Conservation (phyloP, 2,888 invertebrate species). For the Orchesellides sinensis region DNA sequence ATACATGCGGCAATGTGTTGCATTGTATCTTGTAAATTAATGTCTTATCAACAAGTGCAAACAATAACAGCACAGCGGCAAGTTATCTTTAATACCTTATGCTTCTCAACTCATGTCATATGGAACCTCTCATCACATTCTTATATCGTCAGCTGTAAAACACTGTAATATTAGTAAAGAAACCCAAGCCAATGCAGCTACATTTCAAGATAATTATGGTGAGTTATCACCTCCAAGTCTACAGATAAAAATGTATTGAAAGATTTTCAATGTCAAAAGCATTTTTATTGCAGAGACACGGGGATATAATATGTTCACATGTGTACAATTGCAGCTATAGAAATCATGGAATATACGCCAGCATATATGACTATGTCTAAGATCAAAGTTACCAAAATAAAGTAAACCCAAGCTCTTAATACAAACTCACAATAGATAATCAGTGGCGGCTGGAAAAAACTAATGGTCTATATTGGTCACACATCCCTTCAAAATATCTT, state of each 20-base stretch:
- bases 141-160: too few relatives aligned
- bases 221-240: constrained; percentile 9
- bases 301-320: too few relatives aligned
- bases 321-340: too few relatives aligned
- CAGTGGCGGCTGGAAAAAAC: constrained; percentile 11
- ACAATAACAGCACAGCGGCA: background rate
- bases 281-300: background rate
- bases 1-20: too few relatives aligned
- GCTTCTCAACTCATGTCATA: too few relatives aligned
- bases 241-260: background rate
- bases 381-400: too few relatives aligned
- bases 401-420: background rate
- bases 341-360: too few relatives aligned
- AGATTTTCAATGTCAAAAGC: constrained; percentile 11
- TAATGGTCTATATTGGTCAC: constrained; percentile 56
- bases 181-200: too few relatives aligned
- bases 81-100: background rate
- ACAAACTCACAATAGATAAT: background rate
- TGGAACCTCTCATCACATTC: too few relatives aligned
- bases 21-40: too few relatives aligned
- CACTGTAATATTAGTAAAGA: too few relatives aligned
- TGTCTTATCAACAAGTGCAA: background rate
- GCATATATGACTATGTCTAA: too few relatives aligned
- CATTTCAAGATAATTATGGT: background rate
- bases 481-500: constrained; percentile 42